Base-by-base conservation (phyloP, 2,888 invertebrate genomes). In the Drosophila pseudotalamancana region DNA sequence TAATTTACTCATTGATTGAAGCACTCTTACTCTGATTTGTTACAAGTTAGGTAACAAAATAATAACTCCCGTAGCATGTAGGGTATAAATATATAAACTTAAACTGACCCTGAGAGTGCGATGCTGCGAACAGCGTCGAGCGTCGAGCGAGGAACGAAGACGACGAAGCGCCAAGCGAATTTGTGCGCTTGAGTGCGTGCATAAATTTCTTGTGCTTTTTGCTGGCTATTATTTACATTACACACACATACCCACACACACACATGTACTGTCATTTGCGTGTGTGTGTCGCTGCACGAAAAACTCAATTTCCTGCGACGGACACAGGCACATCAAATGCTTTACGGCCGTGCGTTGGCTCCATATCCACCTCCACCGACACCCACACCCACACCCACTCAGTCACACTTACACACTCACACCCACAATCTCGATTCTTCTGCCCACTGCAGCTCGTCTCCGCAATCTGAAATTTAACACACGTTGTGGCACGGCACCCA, bases 251-350 rank as follows among this genome's bases (percentile, higher is more conserved):
- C 21, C 19, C 6, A 46, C 32, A 48, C 39, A 55, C 32, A 48
- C 53, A 70, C 25, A 18, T 23, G 50, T 32, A 19, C 2, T 32
- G 2, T 18, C 21, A 19, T 16, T 29, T 18, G 18, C 16, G 25
- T 16, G 49, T 48, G 19, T 46, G 25, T 18, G 32, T 6, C 18
- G 51, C 64, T 71, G 81, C 56, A 72, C 19, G 75, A 84, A 86
- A 89, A 89, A 89, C 89, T 89, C 89, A 89, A 89, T 89, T 89
- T 89, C 89, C 89, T 89, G 78, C 74, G 59, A 53, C 67, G 68
- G 57, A 69, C 72, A 74, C 65, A 71, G 65, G 49, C 65, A 66
- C 79, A 82, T 82, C 82, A 82, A 80, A 83, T 83, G 77, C 77
- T 83, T 83, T 82, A 83, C 69, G 78, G 74, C 55, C 57, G 40